Evolutionary conservation across 1,140 invertebrate genomes (phyloP).

Genomic region (Holotrichia oblita): DNA sequence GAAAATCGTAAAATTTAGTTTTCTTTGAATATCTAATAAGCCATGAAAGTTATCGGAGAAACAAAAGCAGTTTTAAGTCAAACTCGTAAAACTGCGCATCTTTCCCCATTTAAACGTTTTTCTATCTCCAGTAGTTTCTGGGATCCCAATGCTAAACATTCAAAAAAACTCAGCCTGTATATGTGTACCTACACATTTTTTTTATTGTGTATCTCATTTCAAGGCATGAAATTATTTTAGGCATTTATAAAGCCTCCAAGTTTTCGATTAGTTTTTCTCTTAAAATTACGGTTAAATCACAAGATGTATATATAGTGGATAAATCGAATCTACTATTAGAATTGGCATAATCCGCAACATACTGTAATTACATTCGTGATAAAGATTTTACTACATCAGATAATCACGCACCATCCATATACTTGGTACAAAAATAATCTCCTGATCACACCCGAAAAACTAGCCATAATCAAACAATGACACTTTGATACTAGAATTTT

Average conservation of each 20-base stretch:
- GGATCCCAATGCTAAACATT: no score
- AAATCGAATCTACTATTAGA: slow-evolving; percentile 23
- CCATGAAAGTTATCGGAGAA: no score
- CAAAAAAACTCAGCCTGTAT: no score
- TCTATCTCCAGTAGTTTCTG: no score
- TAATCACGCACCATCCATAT: slow-evolving; percentile 69
- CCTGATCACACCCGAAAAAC: slow-evolving; percentile 64
- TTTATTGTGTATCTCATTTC: no score
- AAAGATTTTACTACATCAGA: slow-evolving; percentile 68
- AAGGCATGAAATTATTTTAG: slow-evolving; percentile 39
- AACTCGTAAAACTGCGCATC: no score
- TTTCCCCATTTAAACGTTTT: no score
- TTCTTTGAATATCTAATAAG: no score
- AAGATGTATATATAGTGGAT: slow-evolving; percentile 35
- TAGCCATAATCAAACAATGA: slow-evolving; percentile 66
- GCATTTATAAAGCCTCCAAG: slow-evolving; percentile 32
- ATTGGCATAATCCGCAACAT: slow-evolving; percentile 65
- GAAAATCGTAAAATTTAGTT: no score
- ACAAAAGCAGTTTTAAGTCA: no score
- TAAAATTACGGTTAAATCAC: slow-evolving; percentile 35
- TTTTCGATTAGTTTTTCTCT: slow-evolving; percentile 27
- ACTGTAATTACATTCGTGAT: slow-evolving; percentile 74
- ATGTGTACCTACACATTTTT: no score
- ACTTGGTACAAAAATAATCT: slow-evolving; percentile 68
- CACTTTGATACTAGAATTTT: slow-evolving; percentile 62